Percentiles rank a stretch among this genome's conserved stretches.
These are phyloP conservation scores for Drosophila varians DNA, from an alignment of 1,140 invertebrate genomes.

Conservation along the genomic window DNA sequence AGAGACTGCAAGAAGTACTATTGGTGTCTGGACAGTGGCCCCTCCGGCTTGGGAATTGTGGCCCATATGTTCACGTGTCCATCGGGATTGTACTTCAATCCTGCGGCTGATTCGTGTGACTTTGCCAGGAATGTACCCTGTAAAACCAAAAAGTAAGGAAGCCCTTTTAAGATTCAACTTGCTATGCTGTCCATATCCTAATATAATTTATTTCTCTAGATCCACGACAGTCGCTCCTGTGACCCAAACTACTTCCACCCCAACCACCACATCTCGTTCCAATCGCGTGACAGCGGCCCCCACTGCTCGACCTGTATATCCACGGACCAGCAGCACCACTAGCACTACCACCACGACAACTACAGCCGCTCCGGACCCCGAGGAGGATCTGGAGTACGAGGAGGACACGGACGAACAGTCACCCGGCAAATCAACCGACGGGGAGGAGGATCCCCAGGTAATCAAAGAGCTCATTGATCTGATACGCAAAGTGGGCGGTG, in stretches of 20 bases:
- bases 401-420: slow-evolving; percentile 86
- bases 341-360: slow-evolving; percentile 83
- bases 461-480: slow-evolving; percentile 93
- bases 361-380: slow-evolving; percentile 65
- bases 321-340: slow-evolving; percentile 77
- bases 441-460: slow-evolving; percentile 91
- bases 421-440: slow-evolving; percentile 74
- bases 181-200: too few species aligned
- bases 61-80: slow-evolving; percentile 97
- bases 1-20: slow-evolving; percentile 97
- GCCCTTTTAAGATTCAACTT: not conserved
- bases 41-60: slow-evolving; percentile 94
- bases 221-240: slow-evolving; percentile 84
- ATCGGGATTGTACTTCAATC: slow-evolving; percentile 95
- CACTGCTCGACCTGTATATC: slow-evolving; percentile 51
- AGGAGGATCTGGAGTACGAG: slow-evolving; percentile 88
- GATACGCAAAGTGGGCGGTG: slow-evolving; percentile 93
- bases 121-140: slow-evolving; percentile 95
- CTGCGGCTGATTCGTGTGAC: slow-evolving; percentile 95
- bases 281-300: slow-evolving; percentile 69
- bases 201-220: too few species aligned
- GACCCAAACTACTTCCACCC: slow-evolving; percentile 84
- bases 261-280: slow-evolving; percentile 66
- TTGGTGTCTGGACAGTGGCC: slow-evolving; percentile 96
- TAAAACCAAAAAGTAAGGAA: slow-evolving; percentile 85